Conservation (phyloP, 2,888 invertebrate species). For the Auanema freiburgensis region DNA sequence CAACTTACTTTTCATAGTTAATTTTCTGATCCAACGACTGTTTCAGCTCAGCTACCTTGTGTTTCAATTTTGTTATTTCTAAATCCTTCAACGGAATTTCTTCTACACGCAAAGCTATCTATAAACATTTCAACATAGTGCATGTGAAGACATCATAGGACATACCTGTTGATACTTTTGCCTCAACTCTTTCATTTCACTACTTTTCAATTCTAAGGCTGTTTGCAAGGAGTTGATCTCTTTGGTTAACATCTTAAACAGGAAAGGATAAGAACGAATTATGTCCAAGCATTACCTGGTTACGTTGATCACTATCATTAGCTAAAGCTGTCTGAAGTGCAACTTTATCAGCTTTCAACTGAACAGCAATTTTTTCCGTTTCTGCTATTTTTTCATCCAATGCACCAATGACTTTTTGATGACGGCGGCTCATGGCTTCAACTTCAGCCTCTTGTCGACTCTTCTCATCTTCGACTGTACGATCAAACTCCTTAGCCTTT, state of each 20-base stretch:
- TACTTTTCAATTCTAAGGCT: constrained; percentile 49
- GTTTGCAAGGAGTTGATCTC: constrained; percentile 52
- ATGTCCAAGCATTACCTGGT: constrained; percentile 32
- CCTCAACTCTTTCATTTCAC: constrained; percentile 53
- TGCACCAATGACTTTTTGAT: constrained; percentile 37
- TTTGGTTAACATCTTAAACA: constrained; percentile 45
- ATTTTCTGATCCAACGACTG: constrained; percentile 76
- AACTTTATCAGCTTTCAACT: constrained; percentile 38
- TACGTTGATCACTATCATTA: constrained; percentile 46
- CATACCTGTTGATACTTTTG: constrained; percentile 41
- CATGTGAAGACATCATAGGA: background rate
- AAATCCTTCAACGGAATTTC: constrained; percentile 54
- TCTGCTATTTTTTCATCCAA: constrained; percentile 41
- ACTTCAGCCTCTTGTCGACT: constrained; percentile 35
- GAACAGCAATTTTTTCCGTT: constrained; percentile 36
- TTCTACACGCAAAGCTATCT: constrained; percentile 46
- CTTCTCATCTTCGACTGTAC: constrained; percentile 34
- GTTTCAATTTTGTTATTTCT: constrained; percentile 75
- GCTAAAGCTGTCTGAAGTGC: constrained; percentile 39
- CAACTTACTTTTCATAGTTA: constrained; percentile 72
- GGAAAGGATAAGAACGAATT: background rate
- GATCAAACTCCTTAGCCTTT: constrained; percentile 33
- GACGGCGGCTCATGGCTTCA: constrained; percentile 33
- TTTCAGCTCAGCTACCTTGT: constrained; percentile 83
- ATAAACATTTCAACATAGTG: constrained; percentile 9